Percentiles rank a stretch among this genome's conserved stretches.
These are phyloP conservation scores for Actenoides hombroni DNA, from an alignment of 2,113 vertebrate species.

Conservation along the genomic window DNA sequence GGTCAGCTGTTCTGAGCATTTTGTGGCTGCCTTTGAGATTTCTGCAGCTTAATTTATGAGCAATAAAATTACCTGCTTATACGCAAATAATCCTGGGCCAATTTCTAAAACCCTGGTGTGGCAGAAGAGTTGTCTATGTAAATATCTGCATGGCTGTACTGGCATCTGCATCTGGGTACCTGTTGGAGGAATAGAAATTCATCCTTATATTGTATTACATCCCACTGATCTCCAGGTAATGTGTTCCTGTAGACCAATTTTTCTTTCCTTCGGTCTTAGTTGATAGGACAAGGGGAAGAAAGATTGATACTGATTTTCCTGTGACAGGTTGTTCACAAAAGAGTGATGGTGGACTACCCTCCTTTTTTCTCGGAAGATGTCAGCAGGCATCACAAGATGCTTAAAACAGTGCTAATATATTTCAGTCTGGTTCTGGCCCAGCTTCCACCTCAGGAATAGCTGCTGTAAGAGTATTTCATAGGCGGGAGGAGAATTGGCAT, in stretches of 20 bases:
- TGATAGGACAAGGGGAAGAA: constrained; percentile 46
- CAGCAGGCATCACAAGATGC: constrained; percentile 46
- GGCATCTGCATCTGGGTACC: neutral
- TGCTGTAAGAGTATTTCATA: neutral
- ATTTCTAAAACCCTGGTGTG: neutral
- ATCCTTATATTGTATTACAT: neutral
- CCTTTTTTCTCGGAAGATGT: constrained; percentile 39
- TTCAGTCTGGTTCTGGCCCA: constrained; percentile 11
- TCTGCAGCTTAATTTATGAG: neutral
- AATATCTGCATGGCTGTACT: neutral
- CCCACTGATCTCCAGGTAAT: constrained; percentile 28
- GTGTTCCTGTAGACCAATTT: constrained; percentile 40
- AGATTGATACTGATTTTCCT: constrained; percentile 63
- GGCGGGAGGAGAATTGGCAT: neutral
- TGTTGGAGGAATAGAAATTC: neutral
- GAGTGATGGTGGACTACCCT: constrained; percentile 34
- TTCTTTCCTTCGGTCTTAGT: constrained; percentile 41
- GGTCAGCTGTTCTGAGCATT: neutral
- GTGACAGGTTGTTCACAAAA: constrained; percentile 24
- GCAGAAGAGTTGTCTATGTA: neutral
- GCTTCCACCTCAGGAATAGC: constrained; percentile 3
- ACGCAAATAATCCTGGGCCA: neutral
- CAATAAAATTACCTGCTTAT: neutral
- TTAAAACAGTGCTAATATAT: constrained; percentile 52
- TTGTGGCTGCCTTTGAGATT: neutral